Percentiles rank a stretch among this genome's conserved stretches.
Conservation (phyloP, 2,797 vertebrate genomes). For the Telmatherina bonti region DNA sequence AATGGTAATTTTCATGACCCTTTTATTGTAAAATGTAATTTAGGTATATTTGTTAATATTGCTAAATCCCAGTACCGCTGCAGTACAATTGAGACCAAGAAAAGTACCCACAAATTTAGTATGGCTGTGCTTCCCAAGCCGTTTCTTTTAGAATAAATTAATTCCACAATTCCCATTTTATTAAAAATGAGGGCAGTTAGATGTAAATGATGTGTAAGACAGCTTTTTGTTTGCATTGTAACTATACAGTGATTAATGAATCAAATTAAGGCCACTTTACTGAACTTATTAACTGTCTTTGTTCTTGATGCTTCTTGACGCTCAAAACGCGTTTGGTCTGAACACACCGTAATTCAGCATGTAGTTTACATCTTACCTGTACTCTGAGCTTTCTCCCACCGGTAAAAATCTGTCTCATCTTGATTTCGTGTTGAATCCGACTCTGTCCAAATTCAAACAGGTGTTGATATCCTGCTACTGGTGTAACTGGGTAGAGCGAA, state of each 20-base stretch:
- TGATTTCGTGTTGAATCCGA: too few species aligned
- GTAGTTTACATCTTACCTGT: neutral
- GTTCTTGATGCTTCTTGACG: too few species aligned
- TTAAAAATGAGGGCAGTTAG: slow-evolving; percentile 49
- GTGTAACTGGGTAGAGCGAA: too few species aligned
- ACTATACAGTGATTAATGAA: neutral
- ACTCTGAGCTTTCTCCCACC: neutral
- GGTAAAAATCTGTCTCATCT: too few species aligned
- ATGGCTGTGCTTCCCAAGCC: slow-evolving; percentile 19
- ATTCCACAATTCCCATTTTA: slow-evolving; percentile 52
- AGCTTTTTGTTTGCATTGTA: neutral
- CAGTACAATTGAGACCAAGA: slow-evolving; percentile 34
- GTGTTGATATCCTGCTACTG: too few species aligned
- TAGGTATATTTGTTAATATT: slow-evolving; percentile 49
- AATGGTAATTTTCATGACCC: slow-evolving; percentile 42
- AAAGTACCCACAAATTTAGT: slow-evolving; percentile 47
- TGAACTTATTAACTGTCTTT: too few species aligned
- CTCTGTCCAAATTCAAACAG: too few species aligned
- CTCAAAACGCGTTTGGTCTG: too few species aligned
- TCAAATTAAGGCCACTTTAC: neutral
- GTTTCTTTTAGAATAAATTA: slow-evolving; percentile 58
- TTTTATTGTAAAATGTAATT: slow-evolving; percentile 36
- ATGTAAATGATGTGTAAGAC: neutral
- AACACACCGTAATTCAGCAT: too few species aligned
- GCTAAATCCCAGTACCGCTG: slow-evolving; percentile 40